Percentiles rank a stretch among this genome's conserved stretches.
phyloP scores from a whole-genome alignment of 2,888 invertebrate species.

The Drosophila yooni region DNA sequence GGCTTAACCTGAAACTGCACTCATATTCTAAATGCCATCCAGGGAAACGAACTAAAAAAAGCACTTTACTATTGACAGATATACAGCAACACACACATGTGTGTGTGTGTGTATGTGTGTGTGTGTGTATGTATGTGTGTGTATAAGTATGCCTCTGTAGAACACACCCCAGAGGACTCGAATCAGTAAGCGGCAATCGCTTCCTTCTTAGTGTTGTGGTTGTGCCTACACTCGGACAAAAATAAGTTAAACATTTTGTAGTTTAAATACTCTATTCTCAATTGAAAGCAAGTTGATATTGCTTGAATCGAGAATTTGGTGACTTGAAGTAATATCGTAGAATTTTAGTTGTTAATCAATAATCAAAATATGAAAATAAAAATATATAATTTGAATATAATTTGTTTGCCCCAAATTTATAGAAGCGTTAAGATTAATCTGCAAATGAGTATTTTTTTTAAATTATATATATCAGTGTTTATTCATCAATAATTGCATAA shows the following conservation, averaged over 20 bases:
- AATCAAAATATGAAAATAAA: background rate
- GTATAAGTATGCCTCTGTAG: background rate
- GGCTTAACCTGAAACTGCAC: constrained; percentile 7
- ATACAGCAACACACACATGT: background rate
- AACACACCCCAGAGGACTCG: constrained; percentile 32
- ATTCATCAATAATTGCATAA: too few relatives aligned
- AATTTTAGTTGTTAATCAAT: background rate
- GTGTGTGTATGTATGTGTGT: background rate
- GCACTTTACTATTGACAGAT: constrained; percentile 16
- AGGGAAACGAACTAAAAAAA: constrained; percentile 25
- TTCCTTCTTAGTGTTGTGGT: background rate
- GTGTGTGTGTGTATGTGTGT: background rate
- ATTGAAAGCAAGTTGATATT: background rate
- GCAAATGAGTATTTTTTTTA: too few relatives aligned
- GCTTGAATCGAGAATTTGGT: background rate
- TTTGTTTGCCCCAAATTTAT: background rate
- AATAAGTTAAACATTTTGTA: background rate
- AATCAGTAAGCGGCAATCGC: constrained; percentile 31
- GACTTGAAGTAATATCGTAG: background rate
- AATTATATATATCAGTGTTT: too few relatives aligned
- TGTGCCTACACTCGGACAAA: constrained; percentile 2
- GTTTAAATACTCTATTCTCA: background rate
- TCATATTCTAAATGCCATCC: constrained; percentile 20
- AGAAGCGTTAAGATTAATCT: too few relatives aligned
- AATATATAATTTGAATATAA: background rate